Evolutionary conservation across 2,888 invertebrate genomes (phyloP).

Genomic region (Ormyrus pomaceus): DNA sequence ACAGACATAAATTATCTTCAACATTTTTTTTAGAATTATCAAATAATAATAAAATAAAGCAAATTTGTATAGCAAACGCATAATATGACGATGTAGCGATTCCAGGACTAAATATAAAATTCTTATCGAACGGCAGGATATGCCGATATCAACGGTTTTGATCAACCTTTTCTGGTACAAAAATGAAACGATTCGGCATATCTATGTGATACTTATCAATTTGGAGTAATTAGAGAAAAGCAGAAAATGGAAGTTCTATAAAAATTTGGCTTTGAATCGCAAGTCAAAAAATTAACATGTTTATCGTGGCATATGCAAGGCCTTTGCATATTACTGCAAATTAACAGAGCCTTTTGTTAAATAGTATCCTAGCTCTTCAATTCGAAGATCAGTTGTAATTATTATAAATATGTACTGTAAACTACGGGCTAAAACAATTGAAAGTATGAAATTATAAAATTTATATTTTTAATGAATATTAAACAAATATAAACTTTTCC

Average conservation of each 20-base stretch:
- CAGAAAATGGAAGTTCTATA: conserved; percentile 53
- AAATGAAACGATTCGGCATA: conserved; percentile 62
- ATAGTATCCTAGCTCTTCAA: conserved; percentile 63
- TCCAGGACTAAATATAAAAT: conserved; percentile 20
- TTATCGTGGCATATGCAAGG: conserved; percentile 55
- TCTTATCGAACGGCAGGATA: conserved; percentile 37
- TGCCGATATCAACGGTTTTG: conserved; percentile 35
- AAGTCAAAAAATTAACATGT: conserved; percentile 59
- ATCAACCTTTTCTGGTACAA: conserved; percentile 46
- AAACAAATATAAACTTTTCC: conserved; percentile 68
- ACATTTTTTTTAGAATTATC: conserved; percentile 41
- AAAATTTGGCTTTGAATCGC: conserved; percentile 58
- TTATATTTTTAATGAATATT: conserved; percentile 73
- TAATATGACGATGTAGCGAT: conserved; percentile 34
- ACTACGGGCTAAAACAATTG: conserved; percentile 61
- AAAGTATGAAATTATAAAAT: conserved; percentile 66
- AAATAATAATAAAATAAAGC: conserved; percentile 21
- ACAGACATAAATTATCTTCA: conserved; percentile 49
- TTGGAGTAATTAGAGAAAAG: conserved; percentile 43
- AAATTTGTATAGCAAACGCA: conserved; percentile 30
- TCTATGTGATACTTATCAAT: conserved; percentile 61
- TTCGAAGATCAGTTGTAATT: conserved; percentile 64
- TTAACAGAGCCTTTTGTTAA: conserved; percentile 61
- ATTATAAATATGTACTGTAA: conserved; percentile 63
- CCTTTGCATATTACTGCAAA: conserved; percentile 43